phyloP scores from a whole-genome alignment of 1,140 invertebrate species.

The Thaumatotibia leucotreta region DNA sequence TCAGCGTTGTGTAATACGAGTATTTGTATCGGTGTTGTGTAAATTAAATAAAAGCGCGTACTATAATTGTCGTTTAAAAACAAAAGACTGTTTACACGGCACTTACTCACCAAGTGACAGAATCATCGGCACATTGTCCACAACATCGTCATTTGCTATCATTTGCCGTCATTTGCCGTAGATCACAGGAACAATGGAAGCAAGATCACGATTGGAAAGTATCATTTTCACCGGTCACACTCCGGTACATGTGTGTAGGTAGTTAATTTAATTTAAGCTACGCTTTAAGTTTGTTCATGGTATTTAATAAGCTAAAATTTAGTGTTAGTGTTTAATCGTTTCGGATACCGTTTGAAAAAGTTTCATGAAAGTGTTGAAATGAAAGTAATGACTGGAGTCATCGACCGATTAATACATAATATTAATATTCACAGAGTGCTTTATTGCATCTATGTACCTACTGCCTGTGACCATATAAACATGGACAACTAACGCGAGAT shows the following conservation, averaged over 20 bases:
- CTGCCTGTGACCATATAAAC: too few relatives aligned
- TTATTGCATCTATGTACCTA: too few relatives aligned
- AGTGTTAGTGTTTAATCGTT: not conserved
- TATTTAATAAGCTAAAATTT: not conserved
- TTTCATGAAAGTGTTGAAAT: too few relatives aligned
- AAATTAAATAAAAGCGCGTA: too few relatives aligned
- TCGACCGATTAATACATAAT: too few relatives aligned
- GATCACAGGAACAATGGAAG: constrained; percentile 24
- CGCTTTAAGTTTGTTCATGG: not conserved
- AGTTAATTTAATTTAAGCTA: not conserved
- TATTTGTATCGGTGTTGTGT: too few relatives aligned
- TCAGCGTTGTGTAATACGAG: too few relatives aligned
- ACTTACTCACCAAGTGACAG: not conserved
- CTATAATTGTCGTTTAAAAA: too few relatives aligned
- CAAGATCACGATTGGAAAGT: constrained; percentile 39
- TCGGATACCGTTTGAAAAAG: too few relatives aligned
- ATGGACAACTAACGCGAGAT: too few relatives aligned
- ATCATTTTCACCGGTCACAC: constrained; percentile 31
- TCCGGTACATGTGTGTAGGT: constrained; percentile 15
- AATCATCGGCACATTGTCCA: not conserved
- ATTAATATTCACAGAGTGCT: too few relatives aligned
- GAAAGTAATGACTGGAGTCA: too few relatives aligned
- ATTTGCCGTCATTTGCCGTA: not conserved
- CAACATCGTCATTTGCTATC: not conserved
- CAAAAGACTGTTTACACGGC: not conserved